Conservation (phyloP, 2,113 vertebrate genomes). For the Etheostoma spectabile region DNA sequence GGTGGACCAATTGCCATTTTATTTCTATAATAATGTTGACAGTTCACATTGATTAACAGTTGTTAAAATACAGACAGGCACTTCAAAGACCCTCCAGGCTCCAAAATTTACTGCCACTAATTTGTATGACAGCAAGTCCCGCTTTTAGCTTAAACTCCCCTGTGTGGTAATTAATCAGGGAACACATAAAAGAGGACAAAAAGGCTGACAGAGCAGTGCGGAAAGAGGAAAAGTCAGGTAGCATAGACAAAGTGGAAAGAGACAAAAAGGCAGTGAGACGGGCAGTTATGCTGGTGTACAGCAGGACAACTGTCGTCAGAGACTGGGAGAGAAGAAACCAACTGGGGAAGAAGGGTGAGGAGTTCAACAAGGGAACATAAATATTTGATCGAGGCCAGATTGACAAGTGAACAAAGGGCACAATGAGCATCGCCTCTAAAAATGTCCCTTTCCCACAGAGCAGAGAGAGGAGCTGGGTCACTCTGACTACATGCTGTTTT, state of each 20-base stretch:
- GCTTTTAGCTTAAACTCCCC: constrained; percentile 45
- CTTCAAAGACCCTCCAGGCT: constrained; percentile 38
- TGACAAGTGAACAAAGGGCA: constrained; percentile 83
- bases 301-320: constrained; percentile 71
- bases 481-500: neutral
- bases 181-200: constrained; percentile 66
- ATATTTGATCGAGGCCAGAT: constrained; percentile 82
- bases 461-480: constrained; percentile 3
- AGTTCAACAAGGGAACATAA: constrained; percentile 83
- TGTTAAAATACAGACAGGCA: neutral
- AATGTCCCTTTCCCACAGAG: constrained; percentile 66
- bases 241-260: constrained; percentile 19
- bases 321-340: constrained; percentile 54
- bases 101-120: constrained; percentile 39
- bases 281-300: constrained; percentile 11
- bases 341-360: constrained; percentile 74
- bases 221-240: constrained; percentile 69
- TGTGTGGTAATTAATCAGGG: constrained; percentile 67
- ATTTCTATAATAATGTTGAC: no score
- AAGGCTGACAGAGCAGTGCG: constrained; percentile 58
- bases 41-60: neutral
- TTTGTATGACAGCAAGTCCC: constrained; percentile 38
- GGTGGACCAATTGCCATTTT: no score
- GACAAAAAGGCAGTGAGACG: constrained; percentile 35
- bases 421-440: constrained; percentile 50